Evolutionary conservation across 2,113 vertebrate species (phyloP), one percentile per base, ranked within the genome.

Genomic region (Oriolus oriolus): DNA sequence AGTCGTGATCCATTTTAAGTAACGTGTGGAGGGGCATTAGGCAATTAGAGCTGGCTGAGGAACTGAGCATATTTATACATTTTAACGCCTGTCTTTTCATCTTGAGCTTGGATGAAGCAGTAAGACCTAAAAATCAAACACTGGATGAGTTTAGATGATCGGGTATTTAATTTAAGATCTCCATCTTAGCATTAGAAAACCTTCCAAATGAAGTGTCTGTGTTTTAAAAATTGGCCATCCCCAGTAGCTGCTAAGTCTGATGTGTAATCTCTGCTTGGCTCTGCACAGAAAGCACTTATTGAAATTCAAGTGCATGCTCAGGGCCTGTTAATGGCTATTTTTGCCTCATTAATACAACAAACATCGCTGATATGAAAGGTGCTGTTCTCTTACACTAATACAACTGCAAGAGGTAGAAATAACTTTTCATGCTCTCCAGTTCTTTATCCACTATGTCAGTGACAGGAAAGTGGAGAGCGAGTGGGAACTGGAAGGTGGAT

Each of bases 311-410:
- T 96, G 7, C 87, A 73, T 76, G 95, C 95, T 96, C 65, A 79
- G 90, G 87, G 84, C 87, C 83, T 52, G 37, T 91, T 96, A 96
- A 91, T 94, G 87, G 94, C 87, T 97, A 89, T 96, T 96, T 96
- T 93, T 76, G 81, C 89, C 93, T 94, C 95, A 96, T 96, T 96
- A 96, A 93, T 91, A 95, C 84, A 93, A 94, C 93, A 97, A 96
- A 96, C 94, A 95, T 33, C 76, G 4, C 84, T 87, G 84, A 61
- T 94, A 82, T 26, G 78, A 59, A 93, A 96, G 93, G 93, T 79
- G 84, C 77, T 89, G 61, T 11, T 91, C 91, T 78, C 77, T n/a
- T 53, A 56, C 87, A 45, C 84, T 69, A 33, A 83, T 30, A 87
- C 65, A 64, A 76, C 65, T 11, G 61, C 69, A 22, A 84, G 95